A percentile compares a stretch with the other conserved stretches of the same genome.
These are phyloP conservation scores for Anthoptus insignis DNA, from an alignment of 2,888 invertebrate genomes.

Conservation along the genomic window DNA sequence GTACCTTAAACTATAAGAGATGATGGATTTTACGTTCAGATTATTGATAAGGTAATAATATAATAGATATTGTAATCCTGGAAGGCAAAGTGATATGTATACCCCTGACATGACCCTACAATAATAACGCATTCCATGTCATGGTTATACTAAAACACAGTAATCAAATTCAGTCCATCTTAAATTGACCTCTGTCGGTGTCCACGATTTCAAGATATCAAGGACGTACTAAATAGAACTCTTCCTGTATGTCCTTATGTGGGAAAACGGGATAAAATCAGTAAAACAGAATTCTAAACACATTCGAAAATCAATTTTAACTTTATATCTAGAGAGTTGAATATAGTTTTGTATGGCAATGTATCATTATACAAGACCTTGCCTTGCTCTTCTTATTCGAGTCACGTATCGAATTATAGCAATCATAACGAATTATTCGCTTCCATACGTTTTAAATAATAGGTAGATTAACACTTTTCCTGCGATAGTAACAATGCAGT, in stretches of 20 bases:
- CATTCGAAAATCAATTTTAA: conserved; percentile 54
- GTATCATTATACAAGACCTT: conserved; percentile 55
- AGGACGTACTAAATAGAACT: conserved; percentile 64
- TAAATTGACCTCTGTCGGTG: conserved; percentile 19
- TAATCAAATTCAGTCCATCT: neutral
- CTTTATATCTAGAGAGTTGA: conserved; percentile 48
- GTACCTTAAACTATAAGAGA: no score
- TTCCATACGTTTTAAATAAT: conserved; percentile 60
- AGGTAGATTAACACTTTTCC: conserved; percentile 50
- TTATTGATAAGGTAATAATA: no score
- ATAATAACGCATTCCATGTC: no score
- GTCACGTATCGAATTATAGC: conserved; percentile 74
- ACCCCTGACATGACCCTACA: no score
- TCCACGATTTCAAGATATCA: conserved; percentile 49
- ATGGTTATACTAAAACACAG: no score
- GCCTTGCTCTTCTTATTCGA: conserved; percentile 62
- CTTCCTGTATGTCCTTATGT: conserved; percentile 79
- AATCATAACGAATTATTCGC: conserved; percentile 67
- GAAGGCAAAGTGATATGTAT: no score
- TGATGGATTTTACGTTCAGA: no score
- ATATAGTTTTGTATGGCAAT: conserved; percentile 20
- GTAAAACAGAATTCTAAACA: conserved; percentile 38
- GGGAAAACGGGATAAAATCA: conserved; percentile 60
- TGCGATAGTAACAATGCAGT: conserved; percentile 9
- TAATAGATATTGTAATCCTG: no score